phyloP scores from a whole-genome alignment of 2,113 vertebrate genomes.

The Todiramphus saurophagus region DNA sequence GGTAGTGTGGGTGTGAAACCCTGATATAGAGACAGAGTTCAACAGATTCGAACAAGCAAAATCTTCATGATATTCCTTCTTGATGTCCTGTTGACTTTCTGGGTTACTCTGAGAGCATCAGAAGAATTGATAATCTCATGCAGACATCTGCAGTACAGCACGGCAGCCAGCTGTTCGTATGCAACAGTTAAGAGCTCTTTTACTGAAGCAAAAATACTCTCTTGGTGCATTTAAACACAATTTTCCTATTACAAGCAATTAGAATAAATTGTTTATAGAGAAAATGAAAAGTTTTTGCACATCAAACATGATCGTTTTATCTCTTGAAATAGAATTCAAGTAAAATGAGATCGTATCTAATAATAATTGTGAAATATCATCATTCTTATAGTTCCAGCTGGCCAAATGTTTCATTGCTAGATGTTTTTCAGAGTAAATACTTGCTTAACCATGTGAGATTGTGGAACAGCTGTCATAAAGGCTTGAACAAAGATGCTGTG shows the following conservation, averaged over 20 bases:
- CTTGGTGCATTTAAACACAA: not conserved
- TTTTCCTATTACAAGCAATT: slow-evolving; percentile 11
- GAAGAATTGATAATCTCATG: not conserved
- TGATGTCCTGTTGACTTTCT: not conserved
- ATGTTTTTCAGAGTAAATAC: not conserved
- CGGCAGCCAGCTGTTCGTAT: not conserved
- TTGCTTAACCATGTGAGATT: not conserved
- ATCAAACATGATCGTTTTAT: not conserved
- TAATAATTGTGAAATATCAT: not conserved
- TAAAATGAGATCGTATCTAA: not conserved
- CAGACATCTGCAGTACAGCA: not conserved
- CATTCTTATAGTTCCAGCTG: not conserved
- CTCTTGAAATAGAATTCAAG: not conserved
- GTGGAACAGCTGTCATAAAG: not conserved
- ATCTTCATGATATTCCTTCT: not conserved
- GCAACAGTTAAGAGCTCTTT: not conserved
- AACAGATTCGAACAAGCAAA: not conserved
- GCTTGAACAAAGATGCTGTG: not conserved
- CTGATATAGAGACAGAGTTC: not conserved
- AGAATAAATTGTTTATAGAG: not conserved
- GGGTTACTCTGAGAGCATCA: not conserved
- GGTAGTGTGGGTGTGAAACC: not conserved
- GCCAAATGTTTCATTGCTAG: not conserved
- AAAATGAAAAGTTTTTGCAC: not conserved
- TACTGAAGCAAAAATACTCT: not conserved